Percentiles rank a stretch among this genome's conserved stretches.
Conservation (phyloP, 2,797 vertebrate genomes). For the Eulemur mongoz region DNA sequence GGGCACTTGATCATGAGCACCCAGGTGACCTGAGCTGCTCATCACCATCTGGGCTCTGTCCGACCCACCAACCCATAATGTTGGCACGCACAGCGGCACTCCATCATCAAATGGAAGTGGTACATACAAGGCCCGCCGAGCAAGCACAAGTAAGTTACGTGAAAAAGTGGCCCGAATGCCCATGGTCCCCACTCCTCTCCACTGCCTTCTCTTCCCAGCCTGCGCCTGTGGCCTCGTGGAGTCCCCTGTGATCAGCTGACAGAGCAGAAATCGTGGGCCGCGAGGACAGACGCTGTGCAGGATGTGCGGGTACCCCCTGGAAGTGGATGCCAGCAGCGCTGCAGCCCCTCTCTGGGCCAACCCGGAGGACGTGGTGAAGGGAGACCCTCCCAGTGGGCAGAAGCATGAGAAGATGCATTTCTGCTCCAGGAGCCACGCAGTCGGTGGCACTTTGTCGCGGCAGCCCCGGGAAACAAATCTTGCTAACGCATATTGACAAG, state of each 20-base stretch:
- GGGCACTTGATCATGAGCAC: too few species aligned
- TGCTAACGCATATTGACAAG: background rate
- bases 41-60: background rate
- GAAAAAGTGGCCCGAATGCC: background rate
- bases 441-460: background rate
- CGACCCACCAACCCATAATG: too few species aligned
- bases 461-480: background rate
- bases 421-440: background rate
- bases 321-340: background rate
- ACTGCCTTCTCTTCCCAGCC: background rate
- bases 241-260: background rate
- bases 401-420: background rate
- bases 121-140: background rate
- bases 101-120: background rate
- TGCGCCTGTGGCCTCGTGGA: background rate
- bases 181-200: background rate
- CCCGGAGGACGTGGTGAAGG: background rate
- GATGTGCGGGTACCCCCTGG: fast-evolving
- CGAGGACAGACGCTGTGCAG: background rate
- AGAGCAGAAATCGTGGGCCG: background rate
- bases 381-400: background rate
- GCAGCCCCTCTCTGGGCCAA: background rate
- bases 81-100: background rate
- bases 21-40: background rate
- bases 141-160: background rate